These are phyloP conservation scores for Trissolcus japonicus DNA, from an alignment of 2,888 invertebrate species.

Conservation along the genomic window DNA sequence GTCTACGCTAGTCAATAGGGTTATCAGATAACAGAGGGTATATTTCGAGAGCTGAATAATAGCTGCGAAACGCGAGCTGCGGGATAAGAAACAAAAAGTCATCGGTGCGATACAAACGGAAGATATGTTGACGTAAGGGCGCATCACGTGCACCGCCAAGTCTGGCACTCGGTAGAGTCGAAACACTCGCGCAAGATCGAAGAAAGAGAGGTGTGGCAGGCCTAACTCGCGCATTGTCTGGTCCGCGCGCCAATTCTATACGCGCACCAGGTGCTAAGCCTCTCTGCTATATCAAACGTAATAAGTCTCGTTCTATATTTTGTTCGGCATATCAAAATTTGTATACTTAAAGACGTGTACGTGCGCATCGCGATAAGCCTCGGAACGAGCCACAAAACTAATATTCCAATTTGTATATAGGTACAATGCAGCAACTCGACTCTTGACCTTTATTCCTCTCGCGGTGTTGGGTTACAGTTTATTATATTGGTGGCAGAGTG, in stretches of 20 bases:
- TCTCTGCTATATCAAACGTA: not conserved
- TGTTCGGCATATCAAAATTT: constrained; percentile 1
- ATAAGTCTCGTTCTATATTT: not conserved
- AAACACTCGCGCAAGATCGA: constrained; percentile 65
- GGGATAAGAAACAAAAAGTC: constrained; percentile 19
- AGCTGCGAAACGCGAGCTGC: constrained; percentile 47
- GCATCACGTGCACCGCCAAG: constrained; percentile 60
- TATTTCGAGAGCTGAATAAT: constrained; percentile 37
- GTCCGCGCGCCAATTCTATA: constrained; percentile 62
- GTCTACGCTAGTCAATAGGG: constrained; percentile 47
- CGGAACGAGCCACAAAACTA: no score
- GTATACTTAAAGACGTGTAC: not conserved
- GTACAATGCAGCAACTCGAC: constrained; percentile 4
- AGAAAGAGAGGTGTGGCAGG: constrained; percentile 72
- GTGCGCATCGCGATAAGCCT: not conserved
- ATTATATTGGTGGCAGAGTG: no score
- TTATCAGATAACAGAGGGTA: constrained; percentile 38
- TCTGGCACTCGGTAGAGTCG: constrained; percentile 36
- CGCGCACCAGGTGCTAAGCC: not conserved
- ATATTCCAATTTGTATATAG: no score
- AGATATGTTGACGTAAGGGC: constrained; percentile 62
- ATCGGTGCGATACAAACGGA: constrained; percentile 44
- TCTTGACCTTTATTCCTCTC: constrained; percentile 5
- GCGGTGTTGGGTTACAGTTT: no score
- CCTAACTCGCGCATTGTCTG: constrained; percentile 64